A percentile compares a stretch with the other conserved stretches of the same genome.
Conservation (phyloP, 2,888 invertebrate species). For the Vanessa cardui region DNA sequence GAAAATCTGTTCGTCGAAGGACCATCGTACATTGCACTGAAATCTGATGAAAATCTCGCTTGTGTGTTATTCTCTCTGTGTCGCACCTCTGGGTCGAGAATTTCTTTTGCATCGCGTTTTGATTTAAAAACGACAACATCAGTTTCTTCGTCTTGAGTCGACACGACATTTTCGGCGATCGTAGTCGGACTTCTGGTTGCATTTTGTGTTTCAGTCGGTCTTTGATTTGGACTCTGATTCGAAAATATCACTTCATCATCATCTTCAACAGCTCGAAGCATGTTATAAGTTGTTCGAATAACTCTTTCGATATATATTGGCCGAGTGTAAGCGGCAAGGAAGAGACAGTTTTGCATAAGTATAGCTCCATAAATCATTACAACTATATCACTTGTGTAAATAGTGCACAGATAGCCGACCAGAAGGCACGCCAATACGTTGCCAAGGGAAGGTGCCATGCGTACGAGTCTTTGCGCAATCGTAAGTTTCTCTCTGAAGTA, state of each 20-base stretch:
- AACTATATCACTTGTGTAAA: conserved; percentile 67
- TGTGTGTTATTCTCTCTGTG: conserved; percentile 55
- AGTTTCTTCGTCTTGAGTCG: conserved; percentile 63
- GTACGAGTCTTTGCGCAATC: conserved; percentile 75
- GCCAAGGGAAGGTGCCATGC: conserved; percentile 79
- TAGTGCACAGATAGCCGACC: conserved; percentile 74
- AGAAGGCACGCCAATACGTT: conserved; percentile 79
- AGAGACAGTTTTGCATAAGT: conserved; percentile 81
- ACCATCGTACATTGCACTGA: conserved; percentile 55
- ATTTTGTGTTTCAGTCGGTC: conserved; percentile 35
- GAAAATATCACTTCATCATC: conserved; percentile 84
- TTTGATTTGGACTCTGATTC: conserved; percentile 54
- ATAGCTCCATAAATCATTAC: conserved; percentile 83
- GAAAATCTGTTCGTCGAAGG: conserved; percentile 57
- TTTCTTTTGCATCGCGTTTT: conserved; percentile 65
- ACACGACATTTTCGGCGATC: conserved; percentile 43
- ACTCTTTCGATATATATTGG: conserved; percentile 80
- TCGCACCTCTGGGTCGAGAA: conserved; percentile 66
- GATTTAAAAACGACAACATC: conserved; percentile 75
- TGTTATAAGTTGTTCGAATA: conserved; percentile 73
- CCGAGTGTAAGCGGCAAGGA: conserved; percentile 78
- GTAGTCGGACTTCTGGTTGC: conserved; percentile 38
- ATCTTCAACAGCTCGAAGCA: conserved; percentile 73
- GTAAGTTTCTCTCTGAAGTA: conserved; percentile 83
- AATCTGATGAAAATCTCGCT: conserved; percentile 66